Conservation (phyloP, 2,113 vertebrate genomes). For the Cyphomyrus discorhynchus region DNA sequence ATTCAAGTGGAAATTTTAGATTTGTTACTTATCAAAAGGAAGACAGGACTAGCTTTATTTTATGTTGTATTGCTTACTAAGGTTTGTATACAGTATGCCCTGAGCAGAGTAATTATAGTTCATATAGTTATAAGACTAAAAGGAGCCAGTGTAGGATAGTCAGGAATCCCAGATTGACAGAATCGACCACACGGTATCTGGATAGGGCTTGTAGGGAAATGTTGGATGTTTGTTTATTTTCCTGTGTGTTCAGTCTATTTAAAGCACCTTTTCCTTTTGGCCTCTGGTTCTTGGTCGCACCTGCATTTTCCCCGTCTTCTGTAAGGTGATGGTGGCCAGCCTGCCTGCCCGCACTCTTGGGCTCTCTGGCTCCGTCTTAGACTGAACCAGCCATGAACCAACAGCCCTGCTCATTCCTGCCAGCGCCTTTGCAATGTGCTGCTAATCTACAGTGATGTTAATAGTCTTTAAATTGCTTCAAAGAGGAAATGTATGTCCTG, state of each 20-base stretch:
- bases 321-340: background rate
- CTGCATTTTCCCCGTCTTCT: background rate
- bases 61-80: background rate
- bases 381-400: background rate
- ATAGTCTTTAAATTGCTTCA: slow-evolving; percentile 11
- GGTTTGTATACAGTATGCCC: background rate
- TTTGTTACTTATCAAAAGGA: background rate
- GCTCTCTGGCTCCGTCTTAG: background rate
- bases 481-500: slow-evolving; percentile 3
- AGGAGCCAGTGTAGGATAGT: background rate
- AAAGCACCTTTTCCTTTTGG: background rate
- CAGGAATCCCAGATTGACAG: background rate
- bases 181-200: background rate
- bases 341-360: background rate
- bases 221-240: background rate
- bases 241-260: background rate
- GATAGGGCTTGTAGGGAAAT: background rate
- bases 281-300: background rate
- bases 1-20: background rate
- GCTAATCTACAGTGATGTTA: slow-evolving; percentile 5
- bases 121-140: background rate
- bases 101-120: background rate
- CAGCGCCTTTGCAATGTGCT: background rate
- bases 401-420: background rate
- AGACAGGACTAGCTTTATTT: background rate